Conservation (phyloP, 2,797 vertebrate genomes). For the Myotis vivesi region DNA sequence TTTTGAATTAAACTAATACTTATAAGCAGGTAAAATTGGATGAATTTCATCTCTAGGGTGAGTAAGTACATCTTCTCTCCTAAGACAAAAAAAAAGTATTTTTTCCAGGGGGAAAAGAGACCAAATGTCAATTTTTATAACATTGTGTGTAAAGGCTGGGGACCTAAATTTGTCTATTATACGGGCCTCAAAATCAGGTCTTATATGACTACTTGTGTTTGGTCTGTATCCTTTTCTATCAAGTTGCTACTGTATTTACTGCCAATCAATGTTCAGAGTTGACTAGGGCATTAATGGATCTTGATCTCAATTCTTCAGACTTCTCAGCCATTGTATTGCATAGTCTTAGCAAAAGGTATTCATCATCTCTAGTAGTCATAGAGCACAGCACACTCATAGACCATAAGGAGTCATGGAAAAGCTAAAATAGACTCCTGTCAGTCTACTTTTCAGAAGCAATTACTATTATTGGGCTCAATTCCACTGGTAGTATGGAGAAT, state of each 20-base stretch:
- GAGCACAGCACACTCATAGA: neutral
- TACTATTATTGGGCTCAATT: neutral
- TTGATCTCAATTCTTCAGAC: conserved; percentile 9
- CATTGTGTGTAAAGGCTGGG: neutral
- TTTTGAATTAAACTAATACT: conserved; percentile 40
- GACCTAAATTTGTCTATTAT: neutral
- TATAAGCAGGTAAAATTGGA: neutral
- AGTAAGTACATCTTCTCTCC: neutral
- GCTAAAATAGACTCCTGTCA: conserved; percentile 13
- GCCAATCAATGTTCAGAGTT: conserved; percentile 34
- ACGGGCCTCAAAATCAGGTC: neutral
- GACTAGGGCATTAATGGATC: conserved; percentile 34
- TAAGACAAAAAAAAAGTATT: neutral
- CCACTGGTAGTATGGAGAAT: neutral
- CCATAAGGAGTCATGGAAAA: neutral
- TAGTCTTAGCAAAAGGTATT: neutral
- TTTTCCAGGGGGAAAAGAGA: neutral
- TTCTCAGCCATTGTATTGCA: neutral
- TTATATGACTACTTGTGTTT: neutral
- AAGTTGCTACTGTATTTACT: conserved; percentile 36
- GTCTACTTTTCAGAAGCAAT: conserved; percentile 7
- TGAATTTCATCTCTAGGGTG: neutral
- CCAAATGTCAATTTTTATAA: neutral
- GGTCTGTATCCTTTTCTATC: neutral
- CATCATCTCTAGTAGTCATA: neutral